phyloP scores from a whole-genome alignment of 2,888 invertebrate species.

The Drosophila trichaetosa region DNA sequence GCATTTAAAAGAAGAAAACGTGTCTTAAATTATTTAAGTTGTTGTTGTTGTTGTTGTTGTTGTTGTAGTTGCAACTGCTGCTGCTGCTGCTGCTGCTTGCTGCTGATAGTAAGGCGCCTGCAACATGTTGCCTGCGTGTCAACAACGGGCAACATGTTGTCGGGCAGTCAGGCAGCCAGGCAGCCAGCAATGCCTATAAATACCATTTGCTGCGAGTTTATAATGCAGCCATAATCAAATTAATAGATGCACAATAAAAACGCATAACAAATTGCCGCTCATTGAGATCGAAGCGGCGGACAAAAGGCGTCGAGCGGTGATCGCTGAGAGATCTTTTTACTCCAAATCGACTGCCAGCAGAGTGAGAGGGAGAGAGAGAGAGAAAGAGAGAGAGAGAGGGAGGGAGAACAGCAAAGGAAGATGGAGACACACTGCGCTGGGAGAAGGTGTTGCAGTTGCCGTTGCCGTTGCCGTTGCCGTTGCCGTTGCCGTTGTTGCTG shows the following conservation, averaged over 20 bases:
- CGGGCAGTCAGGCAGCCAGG: slow-evolving; percentile 7
- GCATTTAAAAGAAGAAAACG: slow-evolving; percentile 59
- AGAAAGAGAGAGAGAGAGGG: background rate
- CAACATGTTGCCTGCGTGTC: slow-evolving; percentile 44
- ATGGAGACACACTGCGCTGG: slow-evolving; percentile 3
- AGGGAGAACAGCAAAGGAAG: background rate
- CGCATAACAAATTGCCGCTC: slow-evolving; percentile 81
- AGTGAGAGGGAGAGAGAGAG: background rate
- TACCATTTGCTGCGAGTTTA: slow-evolving; percentile 52
- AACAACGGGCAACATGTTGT: slow-evolving; percentile 43
- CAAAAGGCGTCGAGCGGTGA: slow-evolving; percentile 39
- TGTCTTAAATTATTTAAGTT: slow-evolving; percentile 44
- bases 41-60: slow-evolving; percentile 6
- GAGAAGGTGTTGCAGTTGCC: background rate
- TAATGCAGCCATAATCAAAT: slow-evolving; percentile 75
- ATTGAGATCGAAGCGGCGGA: slow-evolving; percentile 52
- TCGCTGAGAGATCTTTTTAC: slow-evolving; percentile 12
- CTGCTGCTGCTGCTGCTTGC: slow-evolving; percentile 15
- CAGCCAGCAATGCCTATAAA: slow-evolving; percentile 43
- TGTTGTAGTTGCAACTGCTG: slow-evolving; percentile 14
- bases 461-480: slow-evolving; percentile 21
- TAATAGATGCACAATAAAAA: slow-evolving; percentile 82
- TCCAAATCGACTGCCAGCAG: slow-evolving; percentile 6
- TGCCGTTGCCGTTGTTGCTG: slow-evolving; percentile 14
- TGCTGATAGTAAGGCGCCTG: slow-evolving; percentile 38